Evolutionary conservation across 2,797 vertebrate species (phyloP).

Genomic region (Esox lucius): DNA sequence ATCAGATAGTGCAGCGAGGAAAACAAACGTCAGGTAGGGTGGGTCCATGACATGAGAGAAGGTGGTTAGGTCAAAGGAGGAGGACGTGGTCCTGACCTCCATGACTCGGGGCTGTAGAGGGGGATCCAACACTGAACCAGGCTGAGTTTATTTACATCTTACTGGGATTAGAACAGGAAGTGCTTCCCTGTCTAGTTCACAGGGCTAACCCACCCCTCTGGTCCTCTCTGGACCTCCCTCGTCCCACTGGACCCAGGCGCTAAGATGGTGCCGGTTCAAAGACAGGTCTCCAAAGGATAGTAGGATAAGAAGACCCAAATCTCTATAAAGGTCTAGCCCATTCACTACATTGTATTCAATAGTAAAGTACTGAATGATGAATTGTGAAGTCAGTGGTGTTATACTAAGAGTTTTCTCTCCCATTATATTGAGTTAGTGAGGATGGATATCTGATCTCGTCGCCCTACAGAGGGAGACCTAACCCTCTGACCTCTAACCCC

Average conservation of each 20-base stretch:
- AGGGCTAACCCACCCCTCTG: not conserved
- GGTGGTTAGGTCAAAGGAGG: slow-evolving; percentile 33
- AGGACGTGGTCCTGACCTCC: slow-evolving; percentile 18
- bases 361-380: slow-evolving; percentile 42
- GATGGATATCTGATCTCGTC: slow-evolving; percentile 71
- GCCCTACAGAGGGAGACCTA: slow-evolving; percentile 55
- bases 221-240: not conserved
- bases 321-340: slow-evolving; percentile 21
- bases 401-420: slow-evolving; percentile 60
- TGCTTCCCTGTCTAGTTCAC: slow-evolving; percentile 22
- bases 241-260: not conserved
- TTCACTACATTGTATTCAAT: slow-evolving; percentile 39
- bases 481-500: slow-evolving; percentile 68
- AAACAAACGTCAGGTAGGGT: slow-evolving; percentile 64
- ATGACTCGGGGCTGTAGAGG: slow-evolving; percentile 9
- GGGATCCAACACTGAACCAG: slow-evolving; percentile 36
- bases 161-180: slow-evolving; percentile 23
- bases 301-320: slow-evolving; percentile 26
- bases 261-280: slow-evolving; percentile 10
- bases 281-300: slow-evolving; percentile 20
- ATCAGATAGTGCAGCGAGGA: slow-evolving; percentile 65
- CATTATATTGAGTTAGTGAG: slow-evolving; percentile 62
- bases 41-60: slow-evolving; percentile 54
- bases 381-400: slow-evolving; percentile 27
- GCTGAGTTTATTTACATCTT: slow-evolving; percentile 44